Evolutionary conservation across 2,888 invertebrate genomes (phyloP).

Genomic region (Crioceris asparagi): DNA sequence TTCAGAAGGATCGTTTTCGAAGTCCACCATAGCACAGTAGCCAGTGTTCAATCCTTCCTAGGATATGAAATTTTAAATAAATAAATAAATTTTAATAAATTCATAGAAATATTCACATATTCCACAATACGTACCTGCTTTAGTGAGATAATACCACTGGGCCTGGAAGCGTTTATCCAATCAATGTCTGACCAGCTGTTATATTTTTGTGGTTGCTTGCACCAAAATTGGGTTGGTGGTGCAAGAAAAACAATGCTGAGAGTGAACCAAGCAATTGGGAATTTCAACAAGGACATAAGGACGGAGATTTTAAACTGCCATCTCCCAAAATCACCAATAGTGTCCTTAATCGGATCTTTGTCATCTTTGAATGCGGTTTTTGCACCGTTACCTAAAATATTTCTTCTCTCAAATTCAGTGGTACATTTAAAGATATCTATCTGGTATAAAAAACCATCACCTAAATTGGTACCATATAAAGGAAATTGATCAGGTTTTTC

Average conservation of each 20-base stretch:
- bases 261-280: conserved; percentile 53
- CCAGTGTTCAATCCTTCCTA: conserved; percentile 26
- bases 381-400: too few relatives aligned
- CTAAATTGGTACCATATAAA: too few relatives aligned
- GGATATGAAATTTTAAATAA: conserved; percentile 6
- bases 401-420: too few relatives aligned
- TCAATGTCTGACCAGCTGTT: conserved; percentile 29
- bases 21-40: conserved; percentile 27
- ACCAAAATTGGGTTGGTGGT: conserved; percentile 50
- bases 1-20: conserved; percentile 10
- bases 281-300: conserved; percentile 46
- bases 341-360: conserved; percentile 19
- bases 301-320: conserved; percentile 47
- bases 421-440: too few relatives aligned
- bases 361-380: too few relatives aligned
- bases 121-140: conserved; percentile 18
- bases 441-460: too few relatives aligned
- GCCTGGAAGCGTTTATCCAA: conserved; percentile 38
- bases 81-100: conserved; percentile 2
- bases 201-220: conserved; percentile 32
- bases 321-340: conserved; percentile 47
- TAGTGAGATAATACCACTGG: conserved; percentile 11
- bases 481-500: too few relatives aligned
- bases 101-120: neutral
- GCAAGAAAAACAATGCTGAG: conserved; percentile 52